Evolutionary conservation across 2,113 vertebrate genomes (phyloP), one percentile per base, ranked within the genome.

Genomic region (Platysteira castanea): DNA sequence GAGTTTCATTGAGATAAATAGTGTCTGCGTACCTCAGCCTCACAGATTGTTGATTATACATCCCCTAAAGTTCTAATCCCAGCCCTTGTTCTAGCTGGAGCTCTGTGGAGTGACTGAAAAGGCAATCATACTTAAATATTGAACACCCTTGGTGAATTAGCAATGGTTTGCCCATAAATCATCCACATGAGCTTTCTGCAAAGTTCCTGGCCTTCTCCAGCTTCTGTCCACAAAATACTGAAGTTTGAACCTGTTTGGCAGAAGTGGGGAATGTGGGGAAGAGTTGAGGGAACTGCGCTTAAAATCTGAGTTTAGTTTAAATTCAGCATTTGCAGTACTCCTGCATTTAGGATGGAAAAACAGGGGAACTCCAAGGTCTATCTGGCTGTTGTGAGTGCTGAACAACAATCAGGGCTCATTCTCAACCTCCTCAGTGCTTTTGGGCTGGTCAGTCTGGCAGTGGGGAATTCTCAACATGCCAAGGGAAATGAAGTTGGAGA

Each of bases 1-100:
- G 64, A 56, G 84, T 84, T 94, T 81, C 80, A 90, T 49, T 90
- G 95, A 96, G 86, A 94, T 96, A 92, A 96, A 93, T 90, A 78
- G 74, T 65, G 71, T 78, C 86, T 91, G 80, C 77, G 46, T 89
- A 82, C 80, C 90, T 94, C 88, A 90, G 52, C 49, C 85, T 88
- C 53, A 23, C 33, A 35, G 77, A 61, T 5, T 84, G 69, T 92
- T 93, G 89, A 87, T 89, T 87, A 64, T 78, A 57, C 31, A 49
- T 68, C 61, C 49, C 80, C 73, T 86, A 14, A 92, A 88, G 49
- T 84, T 76, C 80, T 85, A 90, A 86, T 87, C 73, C 78, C 24
- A 33, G 71, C 28, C 33, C 76, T 87, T 82, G 57, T 61, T 93
- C 53, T 78, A 27, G 56, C 42, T 76, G 80, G 56, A 92, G 30